These are phyloP conservation scores for Cotesia typhae DNA, from an alignment of 1,140 invertebrate genomes.

Conservation along the genomic window DNA sequence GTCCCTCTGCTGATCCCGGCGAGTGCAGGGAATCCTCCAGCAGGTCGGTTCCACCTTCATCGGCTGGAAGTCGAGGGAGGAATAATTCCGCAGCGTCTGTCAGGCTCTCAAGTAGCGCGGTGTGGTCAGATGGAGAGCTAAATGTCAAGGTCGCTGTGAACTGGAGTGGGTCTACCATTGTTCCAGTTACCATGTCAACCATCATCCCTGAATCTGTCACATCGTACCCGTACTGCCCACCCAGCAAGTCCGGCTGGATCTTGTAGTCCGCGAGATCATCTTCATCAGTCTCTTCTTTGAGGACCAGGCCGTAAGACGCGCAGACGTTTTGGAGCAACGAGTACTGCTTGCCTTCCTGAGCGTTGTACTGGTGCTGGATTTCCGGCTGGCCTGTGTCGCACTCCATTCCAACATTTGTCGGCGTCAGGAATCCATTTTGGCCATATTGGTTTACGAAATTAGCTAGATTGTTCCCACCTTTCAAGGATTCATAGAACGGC, in stretches of 20 bases:
- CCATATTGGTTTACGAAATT: conserved; percentile 71
- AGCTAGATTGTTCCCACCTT: conserved; percentile 70
- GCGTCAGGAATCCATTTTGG: conserved; percentile 67
- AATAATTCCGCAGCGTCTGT: conserved; percentile 80
- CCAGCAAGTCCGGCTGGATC: conserved; percentile 70
- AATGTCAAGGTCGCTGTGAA: conserved; percentile 84
- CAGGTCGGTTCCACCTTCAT: conserved; percentile 70
- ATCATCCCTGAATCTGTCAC: conserved; percentile 80
- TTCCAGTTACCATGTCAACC: conserved; percentile 78
- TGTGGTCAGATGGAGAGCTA: conserved; percentile 77
- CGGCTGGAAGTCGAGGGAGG: conserved; percentile 71
- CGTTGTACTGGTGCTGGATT: conserved; percentile 60
- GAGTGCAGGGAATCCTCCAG: conserved; percentile 67
- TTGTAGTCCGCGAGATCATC: conserved; percentile 79
- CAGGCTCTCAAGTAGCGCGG: conserved; percentile 73
- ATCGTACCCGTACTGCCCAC: conserved; percentile 75
- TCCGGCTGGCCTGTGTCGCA: conserved; percentile 77
- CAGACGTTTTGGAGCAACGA: conserved; percentile 79
- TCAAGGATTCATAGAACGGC: conserved; percentile 85
- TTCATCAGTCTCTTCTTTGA: conserved; percentile 75
- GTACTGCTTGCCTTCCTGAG: conserved; percentile 76
- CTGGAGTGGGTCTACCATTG: conserved; percentile 80
- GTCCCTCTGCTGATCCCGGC: conserved; percentile 67
- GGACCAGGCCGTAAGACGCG: conserved; percentile 78
- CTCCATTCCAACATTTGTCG: conserved; percentile 75